Base-by-base conservation (phyloP, 2,888 invertebrate species). In the Harmothoe impar region DNA sequence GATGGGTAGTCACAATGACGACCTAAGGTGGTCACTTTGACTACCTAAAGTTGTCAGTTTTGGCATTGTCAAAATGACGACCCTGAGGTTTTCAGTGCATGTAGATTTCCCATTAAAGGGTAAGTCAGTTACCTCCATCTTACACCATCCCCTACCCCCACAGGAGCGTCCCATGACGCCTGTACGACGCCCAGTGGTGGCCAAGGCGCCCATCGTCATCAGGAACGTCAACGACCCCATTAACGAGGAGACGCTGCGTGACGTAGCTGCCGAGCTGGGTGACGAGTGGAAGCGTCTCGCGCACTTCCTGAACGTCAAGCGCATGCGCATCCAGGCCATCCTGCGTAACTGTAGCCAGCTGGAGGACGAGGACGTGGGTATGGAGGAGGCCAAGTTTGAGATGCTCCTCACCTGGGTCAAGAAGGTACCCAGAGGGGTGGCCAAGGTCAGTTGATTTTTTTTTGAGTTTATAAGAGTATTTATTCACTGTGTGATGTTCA, bases 371-470 rank as follows among this genome's bases (percentile, higher is more conserved):
- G 93, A 94, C 33, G 91, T 91, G 23, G 56, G n/a, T 31, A 72
- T 90, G 10, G 94, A 94, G 51, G 92, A 92, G 23, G 94, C 94
- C 10, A 94, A 94, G 81, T 94, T 93, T 86, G 94, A 94, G 23
- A 95, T 95, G 95, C 91, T 95, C 90, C 93, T 95, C 92, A 94
- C 94, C n/a, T 95, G 95, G 95, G 90, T 94, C 25, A 95, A 95
- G 89, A 93, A 93, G 81, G 94, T 94, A 52, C 94, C 95, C 0
- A 94, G 94, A 91, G 93, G 94, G 0, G 91, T 92, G 5, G 94
- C 94, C 90, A 95, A 95, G 94, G 95, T 95, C 90, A 90, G 91
- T 35, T 20, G 54, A 20, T n/a, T 54, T n/a, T n/a, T n/a, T n/a
- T n/a, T n/a, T n/a, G n/a, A n/a, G n/a, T n/a, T n/a, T n/a, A n/a